Percentiles rank a stretch among this genome's conserved stretches.
Conservation (phyloP, 2,888 invertebrate species). For the Morpho deidamia region DNA sequence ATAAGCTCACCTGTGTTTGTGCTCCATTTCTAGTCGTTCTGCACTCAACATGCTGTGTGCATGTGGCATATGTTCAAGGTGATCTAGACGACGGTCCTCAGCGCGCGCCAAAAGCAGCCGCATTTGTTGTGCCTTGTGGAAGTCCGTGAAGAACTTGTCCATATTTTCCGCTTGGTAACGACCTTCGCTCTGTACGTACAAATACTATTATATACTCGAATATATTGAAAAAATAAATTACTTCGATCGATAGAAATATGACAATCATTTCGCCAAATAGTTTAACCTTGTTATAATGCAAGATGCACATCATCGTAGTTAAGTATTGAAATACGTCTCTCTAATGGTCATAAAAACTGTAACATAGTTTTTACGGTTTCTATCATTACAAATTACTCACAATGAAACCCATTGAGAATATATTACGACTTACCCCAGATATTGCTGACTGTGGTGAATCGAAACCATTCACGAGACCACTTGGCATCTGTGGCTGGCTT, state of each 20-base stretch:
- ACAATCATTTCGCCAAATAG: no score
- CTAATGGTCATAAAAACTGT: no score
- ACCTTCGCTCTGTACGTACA: constrained; percentile 53
- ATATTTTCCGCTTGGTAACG: constrained; percentile 72
- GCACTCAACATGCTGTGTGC: constrained; percentile 60
- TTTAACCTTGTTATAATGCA: no score
- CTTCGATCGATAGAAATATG: no score
- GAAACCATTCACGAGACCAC: constrained; percentile 57
- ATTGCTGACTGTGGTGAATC: constrained; percentile 52
- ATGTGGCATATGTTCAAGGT: constrained; percentile 34
- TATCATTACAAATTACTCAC: no score
- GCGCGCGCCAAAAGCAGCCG: constrained; percentile 51
- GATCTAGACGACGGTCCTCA: constrained; percentile 44
- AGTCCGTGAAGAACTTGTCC: constrained; percentile 85
- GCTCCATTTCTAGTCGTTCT: constrained; percentile 59
- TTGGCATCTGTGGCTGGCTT: constrained; percentile 41
- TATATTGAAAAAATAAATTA: no score
- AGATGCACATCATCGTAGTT: no score
- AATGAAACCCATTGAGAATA: no score
- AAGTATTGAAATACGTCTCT: no score
- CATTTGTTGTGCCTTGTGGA: constrained; percentile 81
- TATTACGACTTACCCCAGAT: no score
- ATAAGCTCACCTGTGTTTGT: constrained; percentile 55
- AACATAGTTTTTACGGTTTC: no score
- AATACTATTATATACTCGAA: background rate